These are phyloP conservation scores for Halocynthia roretzi DNA, from an alignment of 23 tunicate species.

Conservation along the genomic window DNA sequence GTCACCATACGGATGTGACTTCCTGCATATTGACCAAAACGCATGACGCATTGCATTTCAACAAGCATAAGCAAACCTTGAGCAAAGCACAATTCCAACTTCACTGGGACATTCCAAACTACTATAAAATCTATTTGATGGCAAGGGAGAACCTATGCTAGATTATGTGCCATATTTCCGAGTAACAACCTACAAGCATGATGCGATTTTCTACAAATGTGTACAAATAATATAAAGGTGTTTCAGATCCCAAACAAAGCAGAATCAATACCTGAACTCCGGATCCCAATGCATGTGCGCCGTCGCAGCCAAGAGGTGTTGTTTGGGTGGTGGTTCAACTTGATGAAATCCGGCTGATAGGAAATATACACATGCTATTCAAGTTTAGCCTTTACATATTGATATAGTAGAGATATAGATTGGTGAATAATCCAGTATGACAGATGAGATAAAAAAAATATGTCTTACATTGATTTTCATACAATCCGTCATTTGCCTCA, in stretches of 20 bases:
- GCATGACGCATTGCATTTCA: too few relatives aligned
- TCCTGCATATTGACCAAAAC: too few relatives aligned
- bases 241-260: neutral
- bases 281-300: slow-evolving; percentile 99
- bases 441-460: neutral
- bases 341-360: neutral
- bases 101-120: neutral
- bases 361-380: neutral
- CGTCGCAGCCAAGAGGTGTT: slow-evolving; percentile 74
- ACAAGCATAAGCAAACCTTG: too few relatives aligned
- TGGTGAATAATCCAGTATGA: neutral
- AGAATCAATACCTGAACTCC: slow-evolving; percentile 68
- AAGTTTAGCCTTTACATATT: neutral
- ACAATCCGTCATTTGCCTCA: slow-evolving; percentile 82
- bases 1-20: neutral
- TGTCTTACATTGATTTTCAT: slow-evolving; percentile 37
- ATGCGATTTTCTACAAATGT: too few relatives aligned
- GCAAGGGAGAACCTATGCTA: too few relatives aligned
- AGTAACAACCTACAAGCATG: too few relatives aligned
- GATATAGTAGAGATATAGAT: neutral
- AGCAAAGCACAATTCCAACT: too few relatives aligned
- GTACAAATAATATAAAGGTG: neutral
- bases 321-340: slow-evolving; percentile 26
- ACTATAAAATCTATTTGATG: neutral
- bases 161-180: too few relatives aligned